Base-by-base conservation (phyloP, 2,888 invertebrate species). In the Ashinkailepas kermadecensis region DNA sequence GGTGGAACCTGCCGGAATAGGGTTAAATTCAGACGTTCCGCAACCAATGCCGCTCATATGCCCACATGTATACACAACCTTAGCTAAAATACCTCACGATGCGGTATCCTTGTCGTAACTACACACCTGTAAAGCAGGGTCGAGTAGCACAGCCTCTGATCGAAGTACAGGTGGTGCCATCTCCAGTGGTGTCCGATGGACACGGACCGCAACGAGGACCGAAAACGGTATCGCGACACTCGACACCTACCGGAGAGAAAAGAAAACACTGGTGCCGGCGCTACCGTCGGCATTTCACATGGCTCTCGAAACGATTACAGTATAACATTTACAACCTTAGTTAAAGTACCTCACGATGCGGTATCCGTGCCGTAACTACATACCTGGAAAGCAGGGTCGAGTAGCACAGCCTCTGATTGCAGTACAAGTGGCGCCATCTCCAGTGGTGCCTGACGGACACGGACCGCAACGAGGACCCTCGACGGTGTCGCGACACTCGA, bases 381-480 rank as follows among this genome's bases (percentile, higher is more conserved):
- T 59, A 59, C 65, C 65, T 87, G 83, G 83, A 82, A 84, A 86
- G 86, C 97, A 97, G 0, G 94, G 93, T 84, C 90, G 90, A 82
- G 89, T 89, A 81, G 91, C 90, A 87, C 94, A 94, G 70, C 91
- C 90, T 84, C 90, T 89, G 83, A 90, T 88, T 23, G 87, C 86
- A 84, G 90, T 88, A 86, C 95, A 95, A 23, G 89, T 88, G 84
- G 91, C 90, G 10, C 95, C 95, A 87, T 94, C 91, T 67, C 95
- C 94, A 83, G 91, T 89, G 87, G 91, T 92, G 81, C 94, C 94
- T 57, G 88, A 85, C 11, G 94, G 94, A 88, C 95, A 95, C 9
- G 91, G 87, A n/a, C 92, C 94, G 87, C 94, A 94, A 54, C 86
- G 91, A 90, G 85, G 90, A 58, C 91, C 91, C 84, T 88, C 89